These are phyloP conservation scores for Pluvianellus socialis DNA, from an alignment of 2,113 vertebrate species.

Conservation along the genomic window DNA sequence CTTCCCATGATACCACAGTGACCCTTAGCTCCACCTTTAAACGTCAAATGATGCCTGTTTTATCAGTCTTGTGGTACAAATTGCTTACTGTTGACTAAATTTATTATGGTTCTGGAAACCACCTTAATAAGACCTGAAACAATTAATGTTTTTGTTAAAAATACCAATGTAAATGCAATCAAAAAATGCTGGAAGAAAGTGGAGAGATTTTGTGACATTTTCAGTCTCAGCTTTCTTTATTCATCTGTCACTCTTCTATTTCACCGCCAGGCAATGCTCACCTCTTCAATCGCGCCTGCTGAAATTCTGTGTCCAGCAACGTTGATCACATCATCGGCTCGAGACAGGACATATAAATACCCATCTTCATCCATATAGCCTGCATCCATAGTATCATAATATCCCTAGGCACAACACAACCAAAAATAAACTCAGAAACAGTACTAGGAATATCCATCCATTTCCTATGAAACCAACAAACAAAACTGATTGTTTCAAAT, in stretches of 20 bases:
- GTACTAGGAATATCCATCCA: neutral
- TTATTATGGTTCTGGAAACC: neutral
- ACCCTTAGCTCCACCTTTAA: neutral
- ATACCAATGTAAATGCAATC: neutral
- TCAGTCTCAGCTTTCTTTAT: neutral
- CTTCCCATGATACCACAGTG: neutral
- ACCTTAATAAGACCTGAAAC: neutral
- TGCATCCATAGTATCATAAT: constrained; percentile 97
- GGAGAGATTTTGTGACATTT: neutral
- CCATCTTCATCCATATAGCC: constrained; percentile 90
- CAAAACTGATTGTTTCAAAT: neutral
- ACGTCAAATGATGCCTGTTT: neutral
- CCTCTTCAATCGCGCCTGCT: constrained; percentile 93
- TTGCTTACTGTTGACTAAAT: neutral
- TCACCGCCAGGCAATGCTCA: constrained; percentile 44
- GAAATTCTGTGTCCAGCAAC: constrained; percentile 96
- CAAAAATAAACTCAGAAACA: neutral
- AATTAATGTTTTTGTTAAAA: neutral
- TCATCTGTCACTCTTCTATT: neutral
- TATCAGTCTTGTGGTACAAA: neutral
- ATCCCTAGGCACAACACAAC: constrained; percentile 78
- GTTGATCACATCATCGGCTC: constrained; percentile 97
- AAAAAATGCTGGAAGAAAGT: neutral
- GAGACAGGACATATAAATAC: constrained; percentile 92
- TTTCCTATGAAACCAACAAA: neutral